phyloP scores from a whole-genome alignment of 1,140 invertebrate species.

The Trichogramma pretiosum region DNA sequence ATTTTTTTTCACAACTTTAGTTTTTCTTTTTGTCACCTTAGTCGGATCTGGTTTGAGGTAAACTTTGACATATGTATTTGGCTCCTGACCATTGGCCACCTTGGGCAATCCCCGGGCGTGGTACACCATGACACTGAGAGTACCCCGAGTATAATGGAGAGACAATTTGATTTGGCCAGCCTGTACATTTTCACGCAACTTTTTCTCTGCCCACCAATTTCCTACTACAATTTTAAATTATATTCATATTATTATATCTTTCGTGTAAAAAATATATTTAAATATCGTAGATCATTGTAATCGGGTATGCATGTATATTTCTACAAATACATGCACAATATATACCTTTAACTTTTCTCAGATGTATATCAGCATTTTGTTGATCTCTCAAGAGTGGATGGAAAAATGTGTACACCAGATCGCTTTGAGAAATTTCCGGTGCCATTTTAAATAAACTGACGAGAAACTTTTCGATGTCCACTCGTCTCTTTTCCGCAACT shows the following conservation, averaged over 20 bases:
- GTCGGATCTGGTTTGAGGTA: slow-evolving; percentile 82
- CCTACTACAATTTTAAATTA: slow-evolving; percentile 30
- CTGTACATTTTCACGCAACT: slow-evolving; percentile 35
- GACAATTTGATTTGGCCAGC: slow-evolving; percentile 72
- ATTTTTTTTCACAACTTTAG: slow-evolving; percentile 83
- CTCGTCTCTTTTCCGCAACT: slow-evolving; percentile 82
- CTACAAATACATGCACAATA: too few relatives aligned
- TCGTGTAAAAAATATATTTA: not conserved
- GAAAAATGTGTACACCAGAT: slow-evolving; percentile 96
- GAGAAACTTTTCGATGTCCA: slow-evolving; percentile 81
- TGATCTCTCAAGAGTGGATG: slow-evolving; percentile 88
- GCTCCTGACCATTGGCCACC: slow-evolving; percentile 64
- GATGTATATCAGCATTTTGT: slow-evolving; percentile 65
- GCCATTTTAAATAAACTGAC: slow-evolving; percentile 76
- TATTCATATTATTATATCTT: not conserved
- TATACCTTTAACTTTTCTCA: slow-evolving; percentile 60
- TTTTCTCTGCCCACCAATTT: slow-evolving; percentile 43
- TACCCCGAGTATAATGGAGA: slow-evolving; percentile 70
- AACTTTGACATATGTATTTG: slow-evolving; percentile 88
- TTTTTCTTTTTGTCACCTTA: slow-evolving; percentile 91
- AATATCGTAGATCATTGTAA: not conserved
- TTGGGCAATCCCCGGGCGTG: slow-evolving; percentile 77
- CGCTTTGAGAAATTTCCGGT: slow-evolving; percentile 89
- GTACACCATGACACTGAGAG: slow-evolving; percentile 77
- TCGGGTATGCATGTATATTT: not conserved